Evolutionary conservation across 2,888 invertebrate species (phyloP), one percentile per base, ranked within the genome.

Genomic region (Calliphora vomitoria): DNA sequence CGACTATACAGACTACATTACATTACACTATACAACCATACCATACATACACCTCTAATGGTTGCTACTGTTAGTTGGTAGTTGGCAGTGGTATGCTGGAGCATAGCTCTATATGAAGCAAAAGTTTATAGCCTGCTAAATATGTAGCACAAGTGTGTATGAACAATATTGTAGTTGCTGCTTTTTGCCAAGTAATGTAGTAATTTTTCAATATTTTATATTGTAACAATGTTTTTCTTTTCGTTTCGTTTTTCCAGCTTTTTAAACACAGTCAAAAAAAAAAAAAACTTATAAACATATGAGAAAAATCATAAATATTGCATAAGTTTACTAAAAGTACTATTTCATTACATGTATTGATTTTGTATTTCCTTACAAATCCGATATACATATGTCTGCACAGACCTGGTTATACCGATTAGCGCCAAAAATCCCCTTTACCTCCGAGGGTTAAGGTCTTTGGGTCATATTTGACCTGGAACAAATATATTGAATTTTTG

Each of bases 171-270:
- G 55, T 66, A 72, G 62, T 83, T 78, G 71, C 78, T 82, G 62
- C 25, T 87, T 82, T 85, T 87, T 87, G 85, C 85, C 69, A 87
- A 87, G 82, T 82, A 76, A 62, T 84, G 82, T 71, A 82, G 79
- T 75, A 79, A 82, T 85, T 87, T 85, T 84, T 82, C 82, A 85
- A 85, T 85, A 85, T 80, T 75, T 84, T 81, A 84, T 84, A 47
- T 53, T 79, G 71, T 58, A 38, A 76, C 62, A 78, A 72, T 71
- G 55, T 71, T 72, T 72, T 41, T 81, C 41, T 64, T 64, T 11
- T 62, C 8, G 10, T 55, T 69, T 47, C 50, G 15, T 44, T 55
- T 75, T 85, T 81, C 44, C 85, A 81, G 69, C 75, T 60, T 79
- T 78, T 79, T 80, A 74, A 75, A 58, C 69, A 83, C 58, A 60